Percentiles rank a stretch among this genome's conserved stretches.
These are phyloP conservation scores for Barypeithes pellucidus DNA, from an alignment of 2,888 invertebrate species.

Conservation along the genomic window DNA sequence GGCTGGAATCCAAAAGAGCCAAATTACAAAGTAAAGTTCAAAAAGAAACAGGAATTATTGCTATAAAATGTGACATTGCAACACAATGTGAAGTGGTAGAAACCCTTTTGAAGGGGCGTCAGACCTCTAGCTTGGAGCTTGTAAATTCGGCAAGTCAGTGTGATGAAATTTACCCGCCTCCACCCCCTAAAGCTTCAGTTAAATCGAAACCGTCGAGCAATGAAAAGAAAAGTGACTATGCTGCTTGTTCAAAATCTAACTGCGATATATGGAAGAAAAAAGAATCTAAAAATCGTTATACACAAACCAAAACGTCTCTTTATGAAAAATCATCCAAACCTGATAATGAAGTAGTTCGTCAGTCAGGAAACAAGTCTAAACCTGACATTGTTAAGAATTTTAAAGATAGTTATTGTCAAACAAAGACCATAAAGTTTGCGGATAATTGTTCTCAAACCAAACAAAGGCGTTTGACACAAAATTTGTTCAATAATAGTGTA, in stretches of 20 bases:
- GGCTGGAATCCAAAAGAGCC: conserved; percentile 21
- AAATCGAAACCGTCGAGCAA: background rate
- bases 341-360: background rate
- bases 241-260: background rate
- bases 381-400: background rate
- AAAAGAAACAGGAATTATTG: background rate
- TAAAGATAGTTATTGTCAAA: background rate
- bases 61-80: background rate
- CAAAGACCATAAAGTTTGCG: background rate
- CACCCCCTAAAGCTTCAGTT: background rate
- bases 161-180: background rate
- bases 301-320: background rate
- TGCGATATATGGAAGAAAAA: conserved; percentile 1
- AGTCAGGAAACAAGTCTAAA: background rate
- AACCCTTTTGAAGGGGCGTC: background rate
- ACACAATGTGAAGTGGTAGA: conserved; percentile 10
- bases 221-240: background rate
- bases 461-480: background rate
- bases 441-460: background rate
- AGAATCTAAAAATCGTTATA: background rate
- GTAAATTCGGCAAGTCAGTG: conserved; percentile 5
- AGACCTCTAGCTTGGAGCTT: background rate
- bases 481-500: background rate
- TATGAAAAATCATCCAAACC: background rate
- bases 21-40: background rate